phyloP scores from a whole-genome alignment of 2,888 invertebrate species.

The Athalia circularis region DNA sequence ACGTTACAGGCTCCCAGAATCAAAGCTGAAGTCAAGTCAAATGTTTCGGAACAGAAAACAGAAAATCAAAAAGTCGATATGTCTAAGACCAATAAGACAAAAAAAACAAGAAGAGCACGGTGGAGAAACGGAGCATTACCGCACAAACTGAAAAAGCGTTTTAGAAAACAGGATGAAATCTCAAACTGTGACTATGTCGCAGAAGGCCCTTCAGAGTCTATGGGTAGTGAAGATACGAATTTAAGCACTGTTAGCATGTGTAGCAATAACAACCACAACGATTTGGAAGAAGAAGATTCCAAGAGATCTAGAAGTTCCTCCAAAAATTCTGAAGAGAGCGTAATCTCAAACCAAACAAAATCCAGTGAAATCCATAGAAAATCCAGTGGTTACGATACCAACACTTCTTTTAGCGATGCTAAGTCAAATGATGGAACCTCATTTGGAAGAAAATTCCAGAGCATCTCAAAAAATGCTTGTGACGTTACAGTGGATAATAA shows the following conservation, averaged over 20 bases:
- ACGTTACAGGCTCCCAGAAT: conserved; percentile 53
- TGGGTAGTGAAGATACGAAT: conserved; percentile 56
- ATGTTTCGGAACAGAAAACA: conserved; percentile 21
- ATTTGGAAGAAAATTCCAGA: conserved; percentile 56
- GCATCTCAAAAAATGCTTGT: conserved; percentile 52
- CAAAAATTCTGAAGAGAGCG: conserved; percentile 57
- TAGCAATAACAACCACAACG: conserved; percentile 58
- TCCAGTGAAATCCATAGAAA: conserved; percentile 50
- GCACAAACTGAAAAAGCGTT: conserved; percentile 47
- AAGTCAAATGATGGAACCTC: conserved; percentile 48
- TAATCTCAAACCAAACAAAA: conserved; percentile 44
- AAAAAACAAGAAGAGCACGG: conserved; percentile 47
- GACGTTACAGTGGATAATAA: conserved; percentile 32
- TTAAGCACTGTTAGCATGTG: conserved; percentile 56
- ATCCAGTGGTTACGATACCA: conserved; percentile 59
- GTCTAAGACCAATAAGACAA: conserved; percentile 48
- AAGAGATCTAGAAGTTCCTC: conserved; percentile 57
- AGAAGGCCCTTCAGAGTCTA: conserved; percentile 52
- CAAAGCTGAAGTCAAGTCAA: conserved; percentile 50
- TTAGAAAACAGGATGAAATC: conserved; percentile 50
- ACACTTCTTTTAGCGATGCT: conserved; percentile 50
- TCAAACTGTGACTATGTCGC: conserved; percentile 48
- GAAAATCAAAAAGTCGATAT: conserved; percentile 38
- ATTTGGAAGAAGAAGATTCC: conserved; percentile 44
- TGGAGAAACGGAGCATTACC: conserved; percentile 65